A percentile compares a stretch with the other conserved stretches of the same genome.
Conservation (phyloP, 2,888 invertebrate genomes). For the Rhodophaea formosa region DNA sequence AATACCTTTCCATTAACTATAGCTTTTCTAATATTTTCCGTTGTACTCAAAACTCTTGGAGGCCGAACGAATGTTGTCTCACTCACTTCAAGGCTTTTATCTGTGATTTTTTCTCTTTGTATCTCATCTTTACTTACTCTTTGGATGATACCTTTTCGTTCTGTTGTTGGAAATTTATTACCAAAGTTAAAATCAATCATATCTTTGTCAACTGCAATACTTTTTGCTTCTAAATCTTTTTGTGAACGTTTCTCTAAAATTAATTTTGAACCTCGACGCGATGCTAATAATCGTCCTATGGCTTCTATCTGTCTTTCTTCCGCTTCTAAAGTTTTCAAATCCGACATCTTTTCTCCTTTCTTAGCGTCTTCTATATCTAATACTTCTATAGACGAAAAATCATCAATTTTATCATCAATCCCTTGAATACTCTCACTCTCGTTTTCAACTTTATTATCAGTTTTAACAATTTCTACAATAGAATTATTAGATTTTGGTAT, state of each 20-base stretch:
- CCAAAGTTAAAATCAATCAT: constrained; percentile 63
- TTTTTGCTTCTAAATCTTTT: constrained; percentile 63
- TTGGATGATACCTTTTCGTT: constrained; percentile 63
- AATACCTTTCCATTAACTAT: constrained; percentile 73
- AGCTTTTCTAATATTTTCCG: constrained; percentile 69
- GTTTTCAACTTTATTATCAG: constrained; percentile 40
- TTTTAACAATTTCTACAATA: constrained; percentile 43
- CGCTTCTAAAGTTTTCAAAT: constrained; percentile 68
- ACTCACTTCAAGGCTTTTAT: constrained; percentile 71
- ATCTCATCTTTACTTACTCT: constrained; percentile 71
- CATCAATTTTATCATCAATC: constrained; percentile 68
- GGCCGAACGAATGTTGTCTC: constrained; percentile 71
- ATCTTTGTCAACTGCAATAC: constrained; percentile 64
- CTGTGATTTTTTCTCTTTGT: constrained; percentile 54
- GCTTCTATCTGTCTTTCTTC: constrained; percentile 77
- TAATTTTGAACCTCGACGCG: constrained; percentile 61
- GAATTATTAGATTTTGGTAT: constrained; percentile 41
- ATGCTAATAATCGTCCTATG: constrained; percentile 68
- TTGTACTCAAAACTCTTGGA: constrained; percentile 64
- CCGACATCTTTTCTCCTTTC: constrained; percentile 53
- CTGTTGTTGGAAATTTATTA: constrained; percentile 58
- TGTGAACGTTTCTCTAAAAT: constrained; percentile 67
- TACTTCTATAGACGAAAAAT: constrained; percentile 71
- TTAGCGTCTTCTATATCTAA: constrained; percentile 67
- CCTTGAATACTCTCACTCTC: constrained; percentile 57